A percentile compares a stretch with the other conserved stretches of the same genome.
Conservation (phyloP, 1,140 invertebrate species). For the Meloidogyne hapla region DNA sequence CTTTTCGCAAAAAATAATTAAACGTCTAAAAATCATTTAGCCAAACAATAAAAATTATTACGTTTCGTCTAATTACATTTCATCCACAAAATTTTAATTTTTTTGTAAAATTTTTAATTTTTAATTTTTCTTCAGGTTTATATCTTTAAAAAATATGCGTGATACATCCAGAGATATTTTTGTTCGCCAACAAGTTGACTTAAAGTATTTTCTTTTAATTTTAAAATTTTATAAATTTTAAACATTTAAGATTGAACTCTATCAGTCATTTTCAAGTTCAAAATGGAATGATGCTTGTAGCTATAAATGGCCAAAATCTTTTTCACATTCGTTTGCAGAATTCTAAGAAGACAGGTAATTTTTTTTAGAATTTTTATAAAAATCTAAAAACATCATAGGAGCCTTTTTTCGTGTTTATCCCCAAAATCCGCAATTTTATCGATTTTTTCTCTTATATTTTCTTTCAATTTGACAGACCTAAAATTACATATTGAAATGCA, state of each 20-base stretch:
- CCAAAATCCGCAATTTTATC: no score
- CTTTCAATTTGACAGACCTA: constrained; percentile 28
- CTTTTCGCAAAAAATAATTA: no score
- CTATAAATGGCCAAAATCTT: constrained; percentile 26
- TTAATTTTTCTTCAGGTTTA: no score
- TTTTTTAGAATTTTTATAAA: no score
- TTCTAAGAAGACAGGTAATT: constrained; percentile 25
- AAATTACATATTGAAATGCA: constrained; percentile 23
- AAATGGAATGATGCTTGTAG: constrained; percentile 46
- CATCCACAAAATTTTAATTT: no score
- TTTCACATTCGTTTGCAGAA: constrained; percentile 44
- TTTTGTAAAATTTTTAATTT: no score
- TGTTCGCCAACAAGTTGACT: constrained; percentile 23
- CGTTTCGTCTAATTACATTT: no score
- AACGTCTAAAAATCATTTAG: no score
- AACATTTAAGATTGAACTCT: not conserved
- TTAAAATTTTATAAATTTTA: not conserved
- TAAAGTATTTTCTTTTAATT: constrained; percentile 8
- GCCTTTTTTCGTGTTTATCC: no score
- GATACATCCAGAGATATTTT: constrained; percentile 30
- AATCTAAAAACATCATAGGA: no score
- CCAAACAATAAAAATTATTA: no score
- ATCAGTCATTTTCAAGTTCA: constrained; percentile 41
- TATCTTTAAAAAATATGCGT: constrained; percentile 10
- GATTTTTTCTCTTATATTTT: not conserved